A percentile compares a stretch with the other conserved stretches of the same genome.
These are phyloP conservation scores for Scolopax rusticola DNA, from an alignment of 2,797 vertebrate species.

Conservation along the genomic window DNA sequence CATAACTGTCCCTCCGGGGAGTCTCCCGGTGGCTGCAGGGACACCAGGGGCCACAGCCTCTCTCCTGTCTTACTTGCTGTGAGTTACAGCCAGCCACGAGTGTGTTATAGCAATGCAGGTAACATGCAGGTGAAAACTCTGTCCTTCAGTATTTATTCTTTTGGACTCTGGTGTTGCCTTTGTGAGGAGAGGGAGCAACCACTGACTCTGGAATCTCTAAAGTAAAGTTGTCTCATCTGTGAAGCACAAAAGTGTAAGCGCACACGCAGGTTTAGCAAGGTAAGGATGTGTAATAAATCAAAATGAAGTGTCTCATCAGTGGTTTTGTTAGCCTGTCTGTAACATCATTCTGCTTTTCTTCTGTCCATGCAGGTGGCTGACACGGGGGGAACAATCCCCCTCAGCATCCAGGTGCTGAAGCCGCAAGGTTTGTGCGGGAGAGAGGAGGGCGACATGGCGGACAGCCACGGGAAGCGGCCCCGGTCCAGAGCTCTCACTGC, in stretches of 20 bases:
- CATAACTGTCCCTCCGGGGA: rapidly evolving
- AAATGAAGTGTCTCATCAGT: neutral
- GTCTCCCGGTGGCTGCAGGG: neutral
- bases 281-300: neutral
- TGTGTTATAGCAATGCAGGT: rapidly evolving
- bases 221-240: neutral
- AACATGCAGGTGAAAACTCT: neutral
- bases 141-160: neutral
- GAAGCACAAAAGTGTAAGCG: neutral
- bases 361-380: neutral
- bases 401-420: neutral
- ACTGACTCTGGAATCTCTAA: neutral
- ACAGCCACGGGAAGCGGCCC: neutral
- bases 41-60: neutral
- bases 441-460: neutral
- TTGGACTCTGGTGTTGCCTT: neutral
- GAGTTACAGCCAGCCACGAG: neutral
- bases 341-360: neutral
- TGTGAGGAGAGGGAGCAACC: neutral
- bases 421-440: neutral
- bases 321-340: neutral
- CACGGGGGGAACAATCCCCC: neutral
- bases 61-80: neutral
- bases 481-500: neutral
- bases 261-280: neutral